phyloP scores from a whole-genome alignment of 2,113 vertebrate genomes.

The Sapayoa aenigma region DNA sequence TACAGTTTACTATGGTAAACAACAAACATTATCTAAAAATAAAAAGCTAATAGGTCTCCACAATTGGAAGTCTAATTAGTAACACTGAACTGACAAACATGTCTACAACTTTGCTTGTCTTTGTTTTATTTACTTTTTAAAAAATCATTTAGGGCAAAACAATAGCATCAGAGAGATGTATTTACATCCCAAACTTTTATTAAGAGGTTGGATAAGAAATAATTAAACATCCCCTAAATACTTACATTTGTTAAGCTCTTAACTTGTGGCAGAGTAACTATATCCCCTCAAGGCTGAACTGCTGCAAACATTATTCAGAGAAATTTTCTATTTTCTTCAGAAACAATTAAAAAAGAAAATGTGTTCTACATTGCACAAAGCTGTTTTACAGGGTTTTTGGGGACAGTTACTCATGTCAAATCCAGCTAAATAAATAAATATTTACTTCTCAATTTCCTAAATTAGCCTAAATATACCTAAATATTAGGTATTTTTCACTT shows the following conservation, averaged over 20 bases:
- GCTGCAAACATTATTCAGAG: neutral
- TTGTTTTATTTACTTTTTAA: neutral
- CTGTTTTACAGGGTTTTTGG: neutral
- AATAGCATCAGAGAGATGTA: neutral
- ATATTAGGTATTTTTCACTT: neutral
- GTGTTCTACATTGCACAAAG: neutral
- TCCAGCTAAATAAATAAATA: neutral
- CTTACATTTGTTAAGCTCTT: neutral
- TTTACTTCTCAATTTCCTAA: neutral
- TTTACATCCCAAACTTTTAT: neutral
- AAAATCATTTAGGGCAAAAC: neutral
- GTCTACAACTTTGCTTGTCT: neutral
- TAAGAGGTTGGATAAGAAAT: neutral
- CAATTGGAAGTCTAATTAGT: neutral
- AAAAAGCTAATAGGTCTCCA: neutral
- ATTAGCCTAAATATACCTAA: neutral
- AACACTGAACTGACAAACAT: neutral
- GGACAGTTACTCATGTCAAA: neutral
- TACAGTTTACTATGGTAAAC: neutral
- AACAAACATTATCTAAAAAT: neutral
- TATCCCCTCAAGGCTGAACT: neutral
- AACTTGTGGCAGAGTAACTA: conserved; percentile 3
- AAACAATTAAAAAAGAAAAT: conserved; percentile 25
- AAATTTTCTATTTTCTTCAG: conserved; percentile 2
- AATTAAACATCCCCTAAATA: neutral